These are phyloP conservation scores for Bellardia bayeri DNA, from an alignment of 2,888 invertebrate species.

Conservation along the genomic window DNA sequence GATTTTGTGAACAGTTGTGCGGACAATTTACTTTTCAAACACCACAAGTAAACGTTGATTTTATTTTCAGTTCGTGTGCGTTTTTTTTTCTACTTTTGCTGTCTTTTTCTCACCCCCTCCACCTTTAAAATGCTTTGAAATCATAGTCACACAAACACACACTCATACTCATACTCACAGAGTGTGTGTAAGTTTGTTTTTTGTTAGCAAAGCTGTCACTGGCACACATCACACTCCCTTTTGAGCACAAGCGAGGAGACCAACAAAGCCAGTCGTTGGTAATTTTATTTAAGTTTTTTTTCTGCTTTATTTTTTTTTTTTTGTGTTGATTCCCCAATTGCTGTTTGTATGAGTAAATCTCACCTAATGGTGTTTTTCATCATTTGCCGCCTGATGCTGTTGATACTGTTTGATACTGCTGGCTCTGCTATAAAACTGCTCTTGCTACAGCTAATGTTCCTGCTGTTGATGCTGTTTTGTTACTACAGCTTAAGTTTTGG, in stretches of 20 bases:
- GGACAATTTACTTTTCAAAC: conserved; percentile 79
- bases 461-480: conserved; percentile 54
- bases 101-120: conserved; percentile 46
- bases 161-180: background rate
- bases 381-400: conserved; percentile 82
- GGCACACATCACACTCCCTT: conserved; percentile 68
- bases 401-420: conserved; percentile 48
- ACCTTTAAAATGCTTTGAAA: conserved; percentile 13
- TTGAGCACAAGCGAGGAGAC: conserved; percentile 9
- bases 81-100: background rate
- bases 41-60: conserved; percentile 67
- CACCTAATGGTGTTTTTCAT: conserved; percentile 83
- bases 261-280: conserved; percentile 60
- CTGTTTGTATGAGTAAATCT: conserved; percentile 82
- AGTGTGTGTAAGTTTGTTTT: conserved; percentile 27
- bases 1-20: conserved; percentile 75
- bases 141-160: conserved; percentile 12
- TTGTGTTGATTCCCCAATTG: conserved; percentile 80
- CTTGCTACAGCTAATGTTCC: conserved; percentile 33
- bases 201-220: conserved; percentile 74
- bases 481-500: conserved; percentile 59
- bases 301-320: conserved; percentile 19
- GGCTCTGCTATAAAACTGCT: conserved; percentile 41
- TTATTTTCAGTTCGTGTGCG: conserved; percentile 73
- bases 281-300: conserved; percentile 56